Evolutionary conservation across 2,888 invertebrate species (phyloP).

Genomic region (Hydroisotoma schaefferi): DNA sequence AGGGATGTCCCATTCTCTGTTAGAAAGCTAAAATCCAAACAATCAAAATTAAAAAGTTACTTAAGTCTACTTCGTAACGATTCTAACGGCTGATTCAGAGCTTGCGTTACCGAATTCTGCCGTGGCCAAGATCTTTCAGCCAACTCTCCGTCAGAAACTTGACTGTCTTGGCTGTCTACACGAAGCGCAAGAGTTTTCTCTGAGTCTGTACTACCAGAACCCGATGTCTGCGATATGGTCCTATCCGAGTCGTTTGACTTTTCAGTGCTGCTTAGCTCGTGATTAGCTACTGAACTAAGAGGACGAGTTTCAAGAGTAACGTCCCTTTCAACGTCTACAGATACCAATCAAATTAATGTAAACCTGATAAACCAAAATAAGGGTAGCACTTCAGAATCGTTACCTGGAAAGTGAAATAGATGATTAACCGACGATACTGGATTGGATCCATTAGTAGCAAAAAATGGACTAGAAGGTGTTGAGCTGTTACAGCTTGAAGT

Average conservation of each 20-base stretch:
- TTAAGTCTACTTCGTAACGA: conserved; percentile 28
- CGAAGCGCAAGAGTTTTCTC: conserved; percentile 72
- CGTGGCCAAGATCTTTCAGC: conserved; percentile 52
- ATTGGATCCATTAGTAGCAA: conserved; percentile 56
- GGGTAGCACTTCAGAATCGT: conserved; percentile 17
- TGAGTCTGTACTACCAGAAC: conserved; percentile 74
- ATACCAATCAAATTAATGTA: conserved; percentile 1
- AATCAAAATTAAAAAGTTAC: conserved; percentile 13
- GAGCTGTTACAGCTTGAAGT: conserved; percentile 96
- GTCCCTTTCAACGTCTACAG: conserved; percentile 51
- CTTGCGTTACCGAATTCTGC: conserved; percentile 54
- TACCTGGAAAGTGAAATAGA: conserved; percentile 77
- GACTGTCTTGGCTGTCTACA: conserved; percentile 78
- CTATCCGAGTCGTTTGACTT: conserved; percentile 56
- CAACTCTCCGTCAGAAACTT: conserved; percentile 64
- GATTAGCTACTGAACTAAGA: conserved; percentile 40
- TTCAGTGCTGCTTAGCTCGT: conserved; percentile 45
- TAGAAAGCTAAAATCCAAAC: conserved; percentile 63
- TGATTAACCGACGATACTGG: conserved; percentile 54
- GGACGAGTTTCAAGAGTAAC: conserved; percentile 59
- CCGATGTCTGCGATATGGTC: conserved; percentile 57
- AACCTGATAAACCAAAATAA: no score
- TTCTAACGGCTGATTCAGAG: no score
- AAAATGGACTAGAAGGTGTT: conserved; percentile 89
- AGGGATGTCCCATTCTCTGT: conserved; percentile 98